Base-by-base conservation (phyloP, 1,140 invertebrate species). In the Drosophila jambulina region DNA sequence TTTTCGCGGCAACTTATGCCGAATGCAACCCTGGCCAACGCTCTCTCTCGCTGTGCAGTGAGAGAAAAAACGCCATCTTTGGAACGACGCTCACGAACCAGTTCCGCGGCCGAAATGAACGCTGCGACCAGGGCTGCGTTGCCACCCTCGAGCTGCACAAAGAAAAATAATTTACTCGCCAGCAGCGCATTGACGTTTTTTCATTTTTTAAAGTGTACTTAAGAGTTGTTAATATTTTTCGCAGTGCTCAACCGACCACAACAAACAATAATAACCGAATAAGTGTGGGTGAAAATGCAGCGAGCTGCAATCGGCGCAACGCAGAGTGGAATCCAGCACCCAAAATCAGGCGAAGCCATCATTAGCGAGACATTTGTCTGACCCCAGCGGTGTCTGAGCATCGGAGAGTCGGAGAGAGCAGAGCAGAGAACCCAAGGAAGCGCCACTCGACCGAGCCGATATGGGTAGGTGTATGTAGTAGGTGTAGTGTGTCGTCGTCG, bases 181-280 rank as follows among this genome's bases (percentile, higher is more conserved):
- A 71, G 69, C 69, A 70, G 67, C 67, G n/a, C 43, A 72, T 48
- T 64, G 40, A 12, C 32, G 53, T 67, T 75, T 76, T 76, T 76
- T 63, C 49, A 51, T 75, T 75, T 75, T 75, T 75, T 75, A 76
- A 76, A 76, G 74, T 76, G 74, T 76, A 76, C 61, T 58, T 42
- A 43, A 75, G 54, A 67, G 61, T 76, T 76, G 62, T 77, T 77
- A 77, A 77, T 77, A 68, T 78, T 78, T 78, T 78, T 78, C 63
- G 17, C 74, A 78, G 75, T 78, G 75, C 75, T 60, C 54, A 40
- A 23, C 49, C 67, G 53, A 78, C 63, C 65, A 59, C 63, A 78
- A 78, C 63, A 78, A 78, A 78, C 75, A 78, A 69, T 69, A 75
- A 78, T 69, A 77, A 45, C 57, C 57, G 48, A 69, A 54, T 78